Evolutionary conservation across 2,113 vertebrate species (phyloP).

Genomic region (Actenoides hombroni): DNA sequence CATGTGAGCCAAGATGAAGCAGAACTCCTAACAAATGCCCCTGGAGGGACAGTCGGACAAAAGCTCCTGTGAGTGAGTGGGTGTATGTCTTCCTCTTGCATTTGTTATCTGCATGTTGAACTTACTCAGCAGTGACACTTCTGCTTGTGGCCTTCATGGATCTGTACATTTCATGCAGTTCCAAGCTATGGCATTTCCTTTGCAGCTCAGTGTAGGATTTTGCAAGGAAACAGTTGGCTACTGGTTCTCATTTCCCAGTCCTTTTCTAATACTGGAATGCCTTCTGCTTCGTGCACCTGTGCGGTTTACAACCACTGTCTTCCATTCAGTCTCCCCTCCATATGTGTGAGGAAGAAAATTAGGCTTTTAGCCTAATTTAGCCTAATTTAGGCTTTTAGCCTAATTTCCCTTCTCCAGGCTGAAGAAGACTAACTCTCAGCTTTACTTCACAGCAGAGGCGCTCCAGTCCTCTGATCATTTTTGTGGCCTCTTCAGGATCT

Average conservation of each 20-base stretch:
- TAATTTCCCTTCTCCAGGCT: too few relatives aligned
- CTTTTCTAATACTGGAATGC: too few relatives aligned
- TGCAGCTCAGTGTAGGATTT: background rate
- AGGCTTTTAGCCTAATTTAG: background rate
- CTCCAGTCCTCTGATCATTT: too few relatives aligned
- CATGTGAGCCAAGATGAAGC: fast-evolving
- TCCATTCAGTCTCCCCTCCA: background rate
- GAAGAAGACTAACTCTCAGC: too few relatives aligned
- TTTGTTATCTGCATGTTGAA: background rate
- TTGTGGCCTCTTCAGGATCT: too few relatives aligned
- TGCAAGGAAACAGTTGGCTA: background rate
- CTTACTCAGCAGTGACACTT: background rate
- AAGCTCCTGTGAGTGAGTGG: background rate
- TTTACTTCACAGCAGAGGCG: too few relatives aligned
- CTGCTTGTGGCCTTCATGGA: background rate
- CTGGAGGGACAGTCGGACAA: background rate
- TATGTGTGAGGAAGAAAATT: background rate
- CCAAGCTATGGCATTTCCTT: background rate
- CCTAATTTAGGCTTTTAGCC: background rate
- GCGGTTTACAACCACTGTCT: background rate
- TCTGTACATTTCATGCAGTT: background rate
- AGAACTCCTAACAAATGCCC: background rate
- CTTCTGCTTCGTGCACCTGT: background rate
- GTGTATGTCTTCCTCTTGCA: background rate
- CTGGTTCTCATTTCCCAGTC: background rate